Percentiles rank a stretch among this genome's conserved stretches.
phyloP scores from a whole-genome alignment of 2,888 invertebrate genomes.

The Netelia inedita region DNA sequence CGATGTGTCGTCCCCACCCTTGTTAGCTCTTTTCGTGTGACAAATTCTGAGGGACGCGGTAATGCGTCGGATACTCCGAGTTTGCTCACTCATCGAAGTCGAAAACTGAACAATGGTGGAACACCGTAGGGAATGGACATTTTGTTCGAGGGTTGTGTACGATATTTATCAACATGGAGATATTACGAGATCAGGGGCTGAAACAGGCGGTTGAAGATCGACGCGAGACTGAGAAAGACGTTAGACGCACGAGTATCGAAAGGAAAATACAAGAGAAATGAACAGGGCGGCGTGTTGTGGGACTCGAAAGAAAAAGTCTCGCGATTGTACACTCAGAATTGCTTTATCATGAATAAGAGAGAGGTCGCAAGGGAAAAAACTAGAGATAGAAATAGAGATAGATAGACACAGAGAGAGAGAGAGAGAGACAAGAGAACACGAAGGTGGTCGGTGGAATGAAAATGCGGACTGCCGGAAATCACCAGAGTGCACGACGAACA shows the following conservation, averaged over 20 bases:
- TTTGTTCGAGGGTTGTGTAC: too few species aligned
- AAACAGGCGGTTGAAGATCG: neutral
- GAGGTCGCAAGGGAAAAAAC: neutral
- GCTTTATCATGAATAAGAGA: slow-evolving; percentile 31
- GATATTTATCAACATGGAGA: neutral
- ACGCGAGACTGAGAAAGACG: neutral
- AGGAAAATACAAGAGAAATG: slow-evolving; percentile 12
- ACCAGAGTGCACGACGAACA: slow-evolving; percentile 9
- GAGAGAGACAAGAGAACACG: neutral
- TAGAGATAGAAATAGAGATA: neutral
- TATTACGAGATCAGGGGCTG: neutral
- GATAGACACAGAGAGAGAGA: too few species aligned
- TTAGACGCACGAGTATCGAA: slow-evolving; percentile 28
- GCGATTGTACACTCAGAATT: slow-evolving; percentile 4
- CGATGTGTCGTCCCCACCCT: too few species aligned
- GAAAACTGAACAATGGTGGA: neutral
- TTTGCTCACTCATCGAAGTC: neutral
- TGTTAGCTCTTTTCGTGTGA: too few species aligned
- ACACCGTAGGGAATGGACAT: neutral
- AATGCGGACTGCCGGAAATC: slow-evolving; percentile 32
- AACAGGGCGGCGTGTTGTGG: slow-evolving; percentile 32
- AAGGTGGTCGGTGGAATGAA: slow-evolving; percentile 25
- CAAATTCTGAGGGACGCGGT: neutral
- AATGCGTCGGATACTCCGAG: neutral
- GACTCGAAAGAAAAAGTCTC: slow-evolving; percentile 31